Percentiles rank a stretch among this genome's conserved stretches.
These are phyloP conservation scores for Sinocyclocheilus anshuiensis DNA, from an alignment of 2,113 vertebrate genomes.

Conservation along the genomic window DNA sequence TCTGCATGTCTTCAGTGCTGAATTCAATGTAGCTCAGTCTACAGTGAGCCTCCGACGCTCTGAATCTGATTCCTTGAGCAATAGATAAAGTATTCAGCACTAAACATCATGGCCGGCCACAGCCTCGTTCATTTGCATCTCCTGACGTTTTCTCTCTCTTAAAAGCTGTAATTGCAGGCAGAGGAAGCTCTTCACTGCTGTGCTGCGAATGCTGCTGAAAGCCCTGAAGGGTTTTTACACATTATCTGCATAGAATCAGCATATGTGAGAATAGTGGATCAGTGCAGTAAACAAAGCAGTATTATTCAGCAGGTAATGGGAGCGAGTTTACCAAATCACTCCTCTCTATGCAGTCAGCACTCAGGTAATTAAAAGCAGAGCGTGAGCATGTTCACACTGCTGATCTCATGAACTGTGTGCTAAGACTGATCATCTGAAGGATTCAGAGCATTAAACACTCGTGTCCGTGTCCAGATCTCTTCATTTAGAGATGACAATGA, in stretches of 20 bases:
- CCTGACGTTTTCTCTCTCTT: not conserved
- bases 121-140: slow-evolving; percentile 30
- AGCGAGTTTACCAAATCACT: not conserved
- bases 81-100: not conserved
- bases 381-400: no score
- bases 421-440: no score
- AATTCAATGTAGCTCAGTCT: no score
- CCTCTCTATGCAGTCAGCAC: no score
- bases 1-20: not conserved
- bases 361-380: no score
- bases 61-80: not conserved
- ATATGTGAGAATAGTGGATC: slow-evolving; percentile 8
- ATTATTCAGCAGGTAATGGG: slow-evolving; percentile 2
- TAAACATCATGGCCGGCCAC: not conserved
- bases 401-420: no score
- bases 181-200: slow-evolving; percentile 11
- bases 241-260: slow-evolving; percentile 44
- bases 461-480: no score
- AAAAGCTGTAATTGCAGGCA: slow-evolving; percentile 28
- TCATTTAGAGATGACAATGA: no score
- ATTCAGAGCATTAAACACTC: no score
- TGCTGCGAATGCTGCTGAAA: slow-evolving; percentile 27
- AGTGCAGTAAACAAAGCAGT: not conserved
- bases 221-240: slow-evolving; percentile 8
- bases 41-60: no score